Conservation (phyloP, 2,888 invertebrate species). For the Galerucella nymphaeae region DNA sequence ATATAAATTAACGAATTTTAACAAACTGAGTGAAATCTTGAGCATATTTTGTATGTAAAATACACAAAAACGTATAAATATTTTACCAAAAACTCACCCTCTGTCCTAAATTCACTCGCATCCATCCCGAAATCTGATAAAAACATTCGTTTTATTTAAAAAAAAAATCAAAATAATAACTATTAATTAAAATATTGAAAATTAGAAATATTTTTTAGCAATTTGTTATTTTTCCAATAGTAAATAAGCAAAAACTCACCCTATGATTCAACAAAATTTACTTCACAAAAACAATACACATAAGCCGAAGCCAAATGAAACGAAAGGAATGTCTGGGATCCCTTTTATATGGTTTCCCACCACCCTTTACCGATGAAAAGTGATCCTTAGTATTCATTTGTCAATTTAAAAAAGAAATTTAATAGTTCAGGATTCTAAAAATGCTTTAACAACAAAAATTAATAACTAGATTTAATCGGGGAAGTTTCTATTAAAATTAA, state of each 20-base stretch:
- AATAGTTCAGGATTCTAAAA: background rate
- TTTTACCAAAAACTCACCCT: constrained; percentile 63
- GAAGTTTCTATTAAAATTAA: no score
- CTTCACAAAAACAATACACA: constrained; percentile 41
- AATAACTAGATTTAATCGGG: no score
- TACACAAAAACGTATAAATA: no score
- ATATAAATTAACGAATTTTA: no score
- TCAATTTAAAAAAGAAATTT: background rate
- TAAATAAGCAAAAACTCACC: constrained; percentile 30
- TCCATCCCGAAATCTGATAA: constrained; percentile 62
- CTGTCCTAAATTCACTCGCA: constrained; percentile 67
- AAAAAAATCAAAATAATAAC: no score
- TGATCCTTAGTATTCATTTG: constrained; percentile 39
- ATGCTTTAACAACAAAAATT: no score
- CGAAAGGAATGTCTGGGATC: constrained; percentile 57
- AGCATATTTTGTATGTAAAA: no score
- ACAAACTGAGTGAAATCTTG: no score
- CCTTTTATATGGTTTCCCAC: constrained; percentile 62
- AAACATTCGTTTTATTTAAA: background rate
- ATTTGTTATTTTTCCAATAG: constrained; percentile 3
- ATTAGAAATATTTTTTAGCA: no score
- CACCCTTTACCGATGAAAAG: constrained; percentile 45
- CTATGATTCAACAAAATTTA: constrained; percentile 24
- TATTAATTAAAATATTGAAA: no score
- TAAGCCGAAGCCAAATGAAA: constrained; percentile 63